Evolutionary conservation across 2,797 vertebrate species (phyloP), one percentile per base, ranked within the genome.

Genomic region (Pogonophryne albipinna): DNA sequence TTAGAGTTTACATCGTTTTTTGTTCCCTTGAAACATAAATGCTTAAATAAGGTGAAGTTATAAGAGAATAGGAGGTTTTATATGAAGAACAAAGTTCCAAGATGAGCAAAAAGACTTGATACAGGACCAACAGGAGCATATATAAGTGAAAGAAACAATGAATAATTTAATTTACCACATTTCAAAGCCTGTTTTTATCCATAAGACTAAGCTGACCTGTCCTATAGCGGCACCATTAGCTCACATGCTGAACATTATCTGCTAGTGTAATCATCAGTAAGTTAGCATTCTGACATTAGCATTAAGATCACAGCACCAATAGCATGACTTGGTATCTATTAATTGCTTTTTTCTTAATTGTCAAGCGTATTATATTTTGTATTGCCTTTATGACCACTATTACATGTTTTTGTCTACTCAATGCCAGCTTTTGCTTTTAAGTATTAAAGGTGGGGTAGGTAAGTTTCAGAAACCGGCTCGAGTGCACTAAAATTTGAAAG

Each of bases 31-130:
- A 60, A 31, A 63, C 19, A 42, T 53, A 14, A 61, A 42, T 14
- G 38, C 13, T 47, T 41, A 68, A 42, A 61, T 41, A 15, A 42
- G 5, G 16, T 4, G 42, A 20, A 6, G n/a, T 61, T 52, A 0
- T 6, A 60, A 67, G 42, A 11, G 27, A 60, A 50, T 1, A 6
- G 34, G 49, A 60, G 38, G 10, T 59, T 65, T 71, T 34, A 51
- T 34, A 42, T 47, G 70, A 78, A 57, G 51, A 66, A 67, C 19
- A 47, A 67, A 60, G 15, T 16, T 59, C 13, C 20, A 15, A 34
- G 10, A 44, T n/a, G 51, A 9, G 2, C 31, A 11, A 38, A 13
- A 4, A 10, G 9, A 19, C 27, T 11, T 13, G 38, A 66, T 45
- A 14, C 19, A 61, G 23, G 42, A 64, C 12, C 13, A 45, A 31